Percentiles rank a stretch among this genome's conserved stretches.
Conservation (phyloP, 2,113 vertebrate genomes). For the Pedionomus torquatus region DNA sequence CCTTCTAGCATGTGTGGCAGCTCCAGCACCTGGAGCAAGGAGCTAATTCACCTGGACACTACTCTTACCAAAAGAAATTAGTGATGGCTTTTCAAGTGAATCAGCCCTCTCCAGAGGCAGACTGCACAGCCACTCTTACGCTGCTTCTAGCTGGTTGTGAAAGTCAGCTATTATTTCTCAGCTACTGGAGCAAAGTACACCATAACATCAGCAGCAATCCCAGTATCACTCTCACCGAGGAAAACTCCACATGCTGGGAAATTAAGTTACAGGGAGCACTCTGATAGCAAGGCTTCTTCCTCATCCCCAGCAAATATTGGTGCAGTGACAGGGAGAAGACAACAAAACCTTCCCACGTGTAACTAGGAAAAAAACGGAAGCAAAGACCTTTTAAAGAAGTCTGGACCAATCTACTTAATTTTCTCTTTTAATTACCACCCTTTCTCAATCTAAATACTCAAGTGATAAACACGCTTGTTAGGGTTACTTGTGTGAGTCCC, state of each 20-base stretch:
- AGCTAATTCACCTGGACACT: neutral
- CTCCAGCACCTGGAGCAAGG: neutral
- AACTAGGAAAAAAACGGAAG: neutral
- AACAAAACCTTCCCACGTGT: neutral
- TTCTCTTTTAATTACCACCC: neutral
- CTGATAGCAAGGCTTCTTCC: neutral
- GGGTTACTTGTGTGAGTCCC: neutral
- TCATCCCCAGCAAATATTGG: neutral
- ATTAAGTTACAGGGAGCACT: neutral
- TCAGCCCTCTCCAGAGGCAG: neutral
- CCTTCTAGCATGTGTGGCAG: accelerated
- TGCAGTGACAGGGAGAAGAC: neutral
- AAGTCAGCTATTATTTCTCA: accelerated
- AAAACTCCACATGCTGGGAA: neutral
- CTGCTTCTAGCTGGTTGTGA: neutral
- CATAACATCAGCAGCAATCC: neutral
- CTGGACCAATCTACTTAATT: neutral
- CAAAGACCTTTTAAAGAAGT: neutral
- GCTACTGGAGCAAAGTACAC: accelerated
- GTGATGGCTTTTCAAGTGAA: neutral
- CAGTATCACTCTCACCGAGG: neutral
- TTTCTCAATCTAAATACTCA: neutral
- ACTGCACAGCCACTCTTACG: no score
- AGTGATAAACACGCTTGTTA: neutral
- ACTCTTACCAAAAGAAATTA: neutral